Evolutionary conservation across 2,888 invertebrate genomes (phyloP).

Genomic region (Abrostola triplasia): DNA sequence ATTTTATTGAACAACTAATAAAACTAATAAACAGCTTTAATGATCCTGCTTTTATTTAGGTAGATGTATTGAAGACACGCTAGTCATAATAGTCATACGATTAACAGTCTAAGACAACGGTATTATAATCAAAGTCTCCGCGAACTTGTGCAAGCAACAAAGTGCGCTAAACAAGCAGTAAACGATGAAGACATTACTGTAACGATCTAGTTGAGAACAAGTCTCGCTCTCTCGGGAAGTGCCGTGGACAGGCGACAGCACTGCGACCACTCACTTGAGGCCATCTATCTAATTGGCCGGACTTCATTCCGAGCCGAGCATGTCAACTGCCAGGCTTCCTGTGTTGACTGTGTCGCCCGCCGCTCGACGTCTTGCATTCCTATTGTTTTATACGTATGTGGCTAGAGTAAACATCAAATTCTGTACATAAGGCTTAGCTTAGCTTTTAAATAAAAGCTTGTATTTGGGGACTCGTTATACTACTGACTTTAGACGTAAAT

Average conservation of each 20-base stretch:
- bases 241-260: background rate
- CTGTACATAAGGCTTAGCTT: background rate
- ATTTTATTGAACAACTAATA: too few species aligned
- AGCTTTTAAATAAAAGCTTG: too few species aligned
- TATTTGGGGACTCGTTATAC: too few species aligned
- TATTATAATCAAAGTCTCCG: too few species aligned
- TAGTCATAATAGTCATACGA: too few species aligned
- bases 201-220: background rate
- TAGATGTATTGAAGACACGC: too few species aligned
- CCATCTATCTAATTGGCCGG: constrained; percentile 1
- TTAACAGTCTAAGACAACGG: too few species aligned
- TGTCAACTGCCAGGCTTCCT: background rate
- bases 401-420: background rate
- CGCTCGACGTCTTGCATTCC: constrained; percentile 1
- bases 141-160: background rate
- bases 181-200: constrained; percentile 1
- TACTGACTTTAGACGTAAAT: too few species aligned
- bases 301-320: background rate
- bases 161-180: background rate
- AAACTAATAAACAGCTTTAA: too few species aligned
- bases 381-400: background rate
- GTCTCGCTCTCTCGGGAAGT: background rate
- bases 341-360: background rate
- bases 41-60: too few species aligned
- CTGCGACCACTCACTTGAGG: background rate